These are phyloP conservation scores for Arvicola amphibius DNA, from an alignment of 2,797 vertebrate genomes.

Conservation along the genomic window DNA sequence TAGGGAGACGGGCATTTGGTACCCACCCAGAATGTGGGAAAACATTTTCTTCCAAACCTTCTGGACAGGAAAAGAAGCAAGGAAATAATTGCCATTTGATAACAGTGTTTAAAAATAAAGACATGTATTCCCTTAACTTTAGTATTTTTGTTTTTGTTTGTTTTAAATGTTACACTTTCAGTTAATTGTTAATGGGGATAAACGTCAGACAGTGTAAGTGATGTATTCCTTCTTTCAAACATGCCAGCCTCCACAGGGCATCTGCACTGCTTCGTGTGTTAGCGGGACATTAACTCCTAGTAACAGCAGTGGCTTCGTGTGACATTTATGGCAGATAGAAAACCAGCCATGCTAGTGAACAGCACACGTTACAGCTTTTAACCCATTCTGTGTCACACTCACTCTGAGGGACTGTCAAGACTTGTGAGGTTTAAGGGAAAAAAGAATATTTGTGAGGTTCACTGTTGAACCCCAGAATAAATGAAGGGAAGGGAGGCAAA, in stretches of 20 bases:
- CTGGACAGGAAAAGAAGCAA: conserved; percentile 22
- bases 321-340: neutral
- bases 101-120: conserved; percentile 37
- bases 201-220: neutral
- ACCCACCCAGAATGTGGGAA: neutral
- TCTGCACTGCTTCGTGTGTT: neutral
- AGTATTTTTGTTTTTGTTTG: neutral
- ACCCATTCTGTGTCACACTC: conserved; percentile 28
- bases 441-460: neutral
- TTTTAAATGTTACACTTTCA: conserved; percentile 41
- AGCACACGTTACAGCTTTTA: conserved; percentile 35
- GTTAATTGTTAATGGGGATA: neutral
- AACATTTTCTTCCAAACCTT: conserved; percentile 44
- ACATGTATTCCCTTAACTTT: conserved; percentile 33
- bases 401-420: conserved; percentile 63
- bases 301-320: neutral
- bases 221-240: conserved; percentile 34
- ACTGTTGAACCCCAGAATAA: conserved; percentile 64
- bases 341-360: conserved; percentile 28
- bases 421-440: neutral
- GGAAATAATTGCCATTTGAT: neutral
- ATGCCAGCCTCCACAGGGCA: neutral
- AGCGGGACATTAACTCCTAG: conserved; percentile 8
- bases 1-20: neutral
- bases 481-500: conserved; percentile 61